Conservation (phyloP, 1,140 invertebrate genomes). For the Mizuhopecten yessoensis region DNA sequence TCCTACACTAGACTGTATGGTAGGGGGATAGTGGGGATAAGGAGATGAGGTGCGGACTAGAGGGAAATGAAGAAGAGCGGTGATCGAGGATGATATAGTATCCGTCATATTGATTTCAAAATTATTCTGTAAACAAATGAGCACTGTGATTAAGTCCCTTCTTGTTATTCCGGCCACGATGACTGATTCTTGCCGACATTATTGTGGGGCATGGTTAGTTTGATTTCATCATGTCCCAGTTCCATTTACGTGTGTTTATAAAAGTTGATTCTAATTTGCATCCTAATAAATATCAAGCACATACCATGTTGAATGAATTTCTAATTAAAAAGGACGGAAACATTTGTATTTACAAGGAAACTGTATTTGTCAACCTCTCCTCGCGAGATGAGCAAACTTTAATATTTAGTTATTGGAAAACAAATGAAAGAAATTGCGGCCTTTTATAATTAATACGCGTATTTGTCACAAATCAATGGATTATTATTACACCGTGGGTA, state of each 20-base stretch:
- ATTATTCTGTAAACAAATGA: constrained; percentile 8
- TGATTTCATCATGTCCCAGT: not conserved
- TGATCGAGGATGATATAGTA: not conserved
- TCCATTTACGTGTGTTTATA: too few relatives aligned
- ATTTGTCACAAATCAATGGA: not conserved
- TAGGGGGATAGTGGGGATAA: not conserved
- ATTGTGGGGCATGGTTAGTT: not conserved
- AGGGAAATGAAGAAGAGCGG: not conserved
- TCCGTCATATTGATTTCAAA: constrained; percentile 12
- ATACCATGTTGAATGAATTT: too few relatives aligned
- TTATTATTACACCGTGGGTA: not conserved
- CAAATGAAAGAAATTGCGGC: not conserved
- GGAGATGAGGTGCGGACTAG: not conserved
- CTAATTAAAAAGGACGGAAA: too few relatives aligned
- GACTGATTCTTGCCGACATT: not conserved
- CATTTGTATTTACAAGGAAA: too few relatives aligned
- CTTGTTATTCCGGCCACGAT: not conserved
- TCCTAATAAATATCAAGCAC: too few relatives aligned
- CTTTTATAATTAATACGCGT: not conserved
- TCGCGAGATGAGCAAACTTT: not conserved
- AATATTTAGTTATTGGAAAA: not conserved
- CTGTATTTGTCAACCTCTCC: too few relatives aligned
- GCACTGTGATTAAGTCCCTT: not conserved
- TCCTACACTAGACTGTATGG: not conserved
- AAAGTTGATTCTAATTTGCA: too few relatives aligned